phyloP scores from a whole-genome alignment of 2,888 invertebrate species.

The Macrosiphum euphorbiae region DNA sequence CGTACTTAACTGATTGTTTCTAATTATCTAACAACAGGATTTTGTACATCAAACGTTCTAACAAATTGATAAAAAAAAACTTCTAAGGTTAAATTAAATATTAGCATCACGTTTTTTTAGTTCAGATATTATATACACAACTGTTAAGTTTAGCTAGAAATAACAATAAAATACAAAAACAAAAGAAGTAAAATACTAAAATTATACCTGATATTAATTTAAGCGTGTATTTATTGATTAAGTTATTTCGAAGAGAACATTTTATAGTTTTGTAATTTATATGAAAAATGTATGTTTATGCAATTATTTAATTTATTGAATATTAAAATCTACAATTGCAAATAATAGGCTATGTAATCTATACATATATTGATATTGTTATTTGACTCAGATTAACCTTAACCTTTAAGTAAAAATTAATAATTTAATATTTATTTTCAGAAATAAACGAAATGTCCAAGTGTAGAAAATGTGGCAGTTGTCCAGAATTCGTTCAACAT shows the following conservation, averaged over 20 bases:
- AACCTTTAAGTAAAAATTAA: not conserved
- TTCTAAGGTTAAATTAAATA: not conserved
- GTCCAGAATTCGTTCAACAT: slow-evolving; percentile 61
- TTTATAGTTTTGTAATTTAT: not conserved
- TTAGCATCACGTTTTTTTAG: not conserved
- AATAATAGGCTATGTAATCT: too few species aligned
- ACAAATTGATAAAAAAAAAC: not conserved
- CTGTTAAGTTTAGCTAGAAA: not conserved
- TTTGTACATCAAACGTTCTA: not conserved
- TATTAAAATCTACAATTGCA: not conserved
- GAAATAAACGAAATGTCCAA: slow-evolving; percentile 41
- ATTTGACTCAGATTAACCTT: not conserved
- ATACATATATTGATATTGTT: not conserved
- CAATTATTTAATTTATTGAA: not conserved
- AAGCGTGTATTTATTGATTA: not conserved
- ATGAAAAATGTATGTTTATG: not conserved
- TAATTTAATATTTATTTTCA: slow-evolving; percentile 32
- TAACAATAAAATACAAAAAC: not conserved
- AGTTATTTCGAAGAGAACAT: not conserved
- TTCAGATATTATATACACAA: not conserved
- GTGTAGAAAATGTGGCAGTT: slow-evolving; percentile 53
- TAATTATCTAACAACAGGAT: not conserved
- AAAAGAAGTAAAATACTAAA: not conserved
- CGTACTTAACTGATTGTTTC: not conserved
- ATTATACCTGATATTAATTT: not conserved